Percentiles rank a stretch among this genome's conserved stretches.
Conservation (phyloP, 2,797 vertebrate species). For the Artibeus jamaicensis region DNA sequence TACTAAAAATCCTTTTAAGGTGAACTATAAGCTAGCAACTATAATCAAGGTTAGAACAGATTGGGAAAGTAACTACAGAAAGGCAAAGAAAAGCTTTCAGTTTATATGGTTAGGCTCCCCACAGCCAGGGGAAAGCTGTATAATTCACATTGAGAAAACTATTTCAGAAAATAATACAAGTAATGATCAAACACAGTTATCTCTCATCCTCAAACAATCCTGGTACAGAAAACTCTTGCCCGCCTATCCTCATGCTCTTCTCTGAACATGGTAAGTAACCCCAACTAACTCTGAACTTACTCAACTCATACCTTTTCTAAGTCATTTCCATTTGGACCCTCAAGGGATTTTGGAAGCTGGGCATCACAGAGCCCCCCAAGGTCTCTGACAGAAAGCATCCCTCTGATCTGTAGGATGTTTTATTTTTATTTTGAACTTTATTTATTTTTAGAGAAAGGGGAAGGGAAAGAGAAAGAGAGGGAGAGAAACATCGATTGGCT, state of each 20-base stretch:
- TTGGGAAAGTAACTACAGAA: constrained; percentile 59
- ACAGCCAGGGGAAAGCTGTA: not conserved
- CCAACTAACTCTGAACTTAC: not conserved
- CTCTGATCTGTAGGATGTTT: not conserved
- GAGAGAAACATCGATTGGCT: no score
- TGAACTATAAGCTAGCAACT: not conserved
- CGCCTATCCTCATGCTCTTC: not conserved
- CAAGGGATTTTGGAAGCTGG: not conserved
- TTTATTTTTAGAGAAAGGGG: no score
- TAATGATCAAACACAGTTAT: not conserved
- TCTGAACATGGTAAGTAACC: not conserved
- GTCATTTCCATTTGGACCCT: not conserved
- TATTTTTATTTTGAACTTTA: no score
- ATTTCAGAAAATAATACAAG: not conserved
- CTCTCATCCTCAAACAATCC: not conserved
- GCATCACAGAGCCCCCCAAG: not conserved
- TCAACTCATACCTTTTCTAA: not conserved
- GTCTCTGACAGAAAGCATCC: not conserved
- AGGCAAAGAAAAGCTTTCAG: constrained; percentile 55
- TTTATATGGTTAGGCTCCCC: not conserved
- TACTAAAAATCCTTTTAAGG: constrained; percentile 17
- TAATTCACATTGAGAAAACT: not conserved
- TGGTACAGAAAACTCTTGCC: not conserved
- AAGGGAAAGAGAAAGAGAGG: no score
- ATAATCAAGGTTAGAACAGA: constrained; percentile 64